Evolutionary conservation across 1,140 invertebrate species (phyloP).

Genomic region (Drosophila sucinea): DNA sequence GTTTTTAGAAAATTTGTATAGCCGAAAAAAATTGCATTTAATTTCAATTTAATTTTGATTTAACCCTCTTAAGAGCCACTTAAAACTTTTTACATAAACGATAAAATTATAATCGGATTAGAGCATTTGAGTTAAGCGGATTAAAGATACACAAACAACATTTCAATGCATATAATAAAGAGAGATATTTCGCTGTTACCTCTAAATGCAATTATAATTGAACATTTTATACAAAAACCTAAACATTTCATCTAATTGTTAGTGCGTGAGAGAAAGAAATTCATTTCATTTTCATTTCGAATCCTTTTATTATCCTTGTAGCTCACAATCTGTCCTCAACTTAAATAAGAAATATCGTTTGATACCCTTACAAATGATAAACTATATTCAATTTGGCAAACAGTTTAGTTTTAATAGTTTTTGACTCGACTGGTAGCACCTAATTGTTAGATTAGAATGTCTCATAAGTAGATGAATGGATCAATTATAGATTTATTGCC

Average conservation of each 20-base stretch:
- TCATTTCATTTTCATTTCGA: slow-evolving; percentile 13
- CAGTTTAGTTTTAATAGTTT: background rate
- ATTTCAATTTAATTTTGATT: slow-evolving; percentile 10
- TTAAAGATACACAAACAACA: slow-evolving; percentile 6
- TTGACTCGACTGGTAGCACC: too few species aligned
- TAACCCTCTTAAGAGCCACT: slow-evolving; percentile 34
- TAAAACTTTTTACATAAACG: slow-evolving; percentile 22
- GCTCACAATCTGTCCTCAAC: slow-evolving; percentile 6
- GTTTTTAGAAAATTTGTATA: too few species aligned
- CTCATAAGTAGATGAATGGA: too few species aligned
- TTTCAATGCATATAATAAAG: slow-evolving; percentile 8
- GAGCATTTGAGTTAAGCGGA: slow-evolving; percentile 24
- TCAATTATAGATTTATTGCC: too few species aligned
- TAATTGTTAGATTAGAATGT: too few species aligned
- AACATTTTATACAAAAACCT: background rate
- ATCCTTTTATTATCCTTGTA: background rate
- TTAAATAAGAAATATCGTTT: background rate
- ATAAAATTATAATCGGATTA: slow-evolving; percentile 28
- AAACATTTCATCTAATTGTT: slow-evolving; percentile 6
- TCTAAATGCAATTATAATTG: background rate
- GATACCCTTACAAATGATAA: background rate
- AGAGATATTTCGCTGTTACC: background rate
- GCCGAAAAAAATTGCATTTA: background rate
- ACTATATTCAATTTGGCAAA: background rate
- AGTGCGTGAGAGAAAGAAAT: background rate